A percentile compares a stretch with the other conserved stretches of the same genome.
These are phyloP conservation scores for Pteruthius melanotis DNA, from an alignment of 2,113 vertebrate species.

Conservation along the genomic window DNA sequence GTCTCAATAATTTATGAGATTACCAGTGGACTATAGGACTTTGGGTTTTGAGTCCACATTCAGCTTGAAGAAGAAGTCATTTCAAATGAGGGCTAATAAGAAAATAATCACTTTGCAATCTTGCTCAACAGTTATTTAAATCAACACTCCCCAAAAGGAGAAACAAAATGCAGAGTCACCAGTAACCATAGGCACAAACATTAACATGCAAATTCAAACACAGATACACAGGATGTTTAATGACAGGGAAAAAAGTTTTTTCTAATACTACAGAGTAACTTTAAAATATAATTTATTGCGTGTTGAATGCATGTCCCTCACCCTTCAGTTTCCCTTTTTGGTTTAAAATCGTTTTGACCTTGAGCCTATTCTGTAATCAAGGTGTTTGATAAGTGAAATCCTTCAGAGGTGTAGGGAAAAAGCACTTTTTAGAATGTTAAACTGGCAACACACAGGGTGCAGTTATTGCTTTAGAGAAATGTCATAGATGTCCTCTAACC, in stretches of 20 bases:
- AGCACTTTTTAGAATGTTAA: slow-evolving; percentile 20
- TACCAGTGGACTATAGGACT: not conserved
- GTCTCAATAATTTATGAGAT: not conserved
- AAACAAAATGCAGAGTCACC: not conserved
- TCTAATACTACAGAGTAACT: not conserved
- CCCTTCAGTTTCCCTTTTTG: not conserved
- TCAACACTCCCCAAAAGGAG: not conserved
- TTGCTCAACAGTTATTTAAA: not conserved
- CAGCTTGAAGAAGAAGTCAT: not conserved
- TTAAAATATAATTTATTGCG: not conserved
- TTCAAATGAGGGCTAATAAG: not conserved
- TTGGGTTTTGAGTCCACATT: not conserved
- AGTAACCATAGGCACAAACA: not conserved
- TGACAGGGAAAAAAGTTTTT: not conserved
- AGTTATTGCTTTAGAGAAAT: slow-evolving; percentile 76
- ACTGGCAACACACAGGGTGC: slow-evolving; percentile 45
- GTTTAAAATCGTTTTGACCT: not conserved
- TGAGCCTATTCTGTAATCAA: slow-evolving; percentile 30
- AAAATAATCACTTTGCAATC: not conserved
- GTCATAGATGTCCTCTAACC: slow-evolving; percentile 77
- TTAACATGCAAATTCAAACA: not conserved
- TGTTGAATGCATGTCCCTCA: not conserved
- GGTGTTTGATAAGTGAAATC: slow-evolving; percentile 49
- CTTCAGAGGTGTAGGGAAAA: slow-evolving; percentile 49
- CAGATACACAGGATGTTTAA: not conserved